phyloP scores from a whole-genome alignment of 37 sponge, comb jelly and placozoan species.

The Diacarnus erythraeanus region DNA sequence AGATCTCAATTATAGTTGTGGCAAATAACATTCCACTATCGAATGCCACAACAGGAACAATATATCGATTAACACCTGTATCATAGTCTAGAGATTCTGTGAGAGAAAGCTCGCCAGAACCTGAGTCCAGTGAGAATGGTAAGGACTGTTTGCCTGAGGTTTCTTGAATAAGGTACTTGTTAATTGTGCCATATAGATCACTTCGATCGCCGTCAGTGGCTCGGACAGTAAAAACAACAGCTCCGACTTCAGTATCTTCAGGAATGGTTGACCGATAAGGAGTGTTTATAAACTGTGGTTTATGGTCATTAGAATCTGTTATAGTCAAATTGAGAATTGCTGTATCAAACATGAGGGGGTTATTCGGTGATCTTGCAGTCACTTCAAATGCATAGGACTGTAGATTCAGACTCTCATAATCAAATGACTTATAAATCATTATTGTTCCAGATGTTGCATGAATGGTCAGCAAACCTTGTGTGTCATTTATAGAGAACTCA shows the following conservation, averaged over 20 bases:
- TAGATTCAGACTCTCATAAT: slow-evolving; percentile 27
- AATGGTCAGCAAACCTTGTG: slow-evolving; percentile 26
- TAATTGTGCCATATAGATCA: slow-evolving; percentile 31
- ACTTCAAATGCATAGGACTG: slow-evolving; percentile 24
- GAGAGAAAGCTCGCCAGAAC: slow-evolving; percentile 33
- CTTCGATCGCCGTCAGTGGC: slow-evolving; percentile 52
- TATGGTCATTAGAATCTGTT: slow-evolving; percentile 49
- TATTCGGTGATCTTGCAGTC: slow-evolving; percentile 4
- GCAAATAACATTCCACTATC: slow-evolving; percentile 54
- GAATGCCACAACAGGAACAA: slow-evolving; percentile 37
- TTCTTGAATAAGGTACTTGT: slow-evolving; percentile 9
- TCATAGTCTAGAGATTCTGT: slow-evolving; percentile 46
- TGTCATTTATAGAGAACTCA: slow-evolving; percentile 11
- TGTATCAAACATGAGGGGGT: slow-evolving; percentile 1
- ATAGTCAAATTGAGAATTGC: slow-evolving; percentile 28
- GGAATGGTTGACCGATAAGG: slow-evolving; percentile 32
- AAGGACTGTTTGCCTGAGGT: neutral
- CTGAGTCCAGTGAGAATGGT: slow-evolving; percentile 39
- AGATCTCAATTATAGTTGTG: slow-evolving; percentile 29
- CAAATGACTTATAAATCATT: slow-evolving; percentile 15
- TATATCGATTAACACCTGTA: slow-evolving; percentile 6
- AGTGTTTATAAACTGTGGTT: slow-evolving; percentile 27
- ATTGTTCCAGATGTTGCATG: slow-evolving; percentile 32
- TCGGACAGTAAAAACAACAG: slow-evolving; percentile 22
- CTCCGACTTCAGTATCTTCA: slow-evolving; percentile 20